A percentile compares a stretch with the other conserved stretches of the same genome.
These are phyloP conservation scores for Greenwoodochromis staneri DNA, from an alignment of 2,113 vertebrate species.

Conservation along the genomic window DNA sequence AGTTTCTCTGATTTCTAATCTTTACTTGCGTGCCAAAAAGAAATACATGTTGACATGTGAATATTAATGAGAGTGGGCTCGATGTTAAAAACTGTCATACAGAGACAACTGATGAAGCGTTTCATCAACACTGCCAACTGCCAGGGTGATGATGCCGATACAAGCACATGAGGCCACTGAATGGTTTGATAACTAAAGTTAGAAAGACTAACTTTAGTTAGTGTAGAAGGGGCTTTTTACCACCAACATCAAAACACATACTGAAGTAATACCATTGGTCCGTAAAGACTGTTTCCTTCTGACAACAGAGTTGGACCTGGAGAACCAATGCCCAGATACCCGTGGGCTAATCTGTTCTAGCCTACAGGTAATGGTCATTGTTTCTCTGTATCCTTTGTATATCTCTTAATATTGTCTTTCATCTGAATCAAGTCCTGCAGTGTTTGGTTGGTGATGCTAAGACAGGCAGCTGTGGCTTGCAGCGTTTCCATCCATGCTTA, in stretches of 20 bases:
- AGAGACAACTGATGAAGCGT: neutral
- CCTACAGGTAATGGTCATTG: neutral
- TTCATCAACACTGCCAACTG: neutral
- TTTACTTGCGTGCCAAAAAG: neutral
- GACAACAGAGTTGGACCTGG: neutral
- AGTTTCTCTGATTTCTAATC: neutral
- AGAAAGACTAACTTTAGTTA: neutral
- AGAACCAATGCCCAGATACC: neutral
- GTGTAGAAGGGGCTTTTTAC: neutral
- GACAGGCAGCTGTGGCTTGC: neutral
- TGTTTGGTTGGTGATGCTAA: neutral
- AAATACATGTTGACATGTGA: neutral
- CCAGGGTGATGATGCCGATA: neutral
- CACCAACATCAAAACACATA: neutral
- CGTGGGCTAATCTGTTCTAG: neutral
- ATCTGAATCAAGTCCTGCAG: neutral
- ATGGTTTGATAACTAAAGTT: neutral
- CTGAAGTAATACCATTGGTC: neutral
- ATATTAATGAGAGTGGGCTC: neutral
- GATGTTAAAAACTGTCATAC: neutral
- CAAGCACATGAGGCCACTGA: neutral
- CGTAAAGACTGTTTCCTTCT: neutral
- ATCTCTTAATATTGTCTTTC: neutral
- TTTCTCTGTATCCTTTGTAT: neutral
- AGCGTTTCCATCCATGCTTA: neutral